Evolutionary conservation across 2,888 invertebrate species (phyloP), one percentile per base, ranked within the genome.

Genomic region (Carabus problematicus): DNA sequence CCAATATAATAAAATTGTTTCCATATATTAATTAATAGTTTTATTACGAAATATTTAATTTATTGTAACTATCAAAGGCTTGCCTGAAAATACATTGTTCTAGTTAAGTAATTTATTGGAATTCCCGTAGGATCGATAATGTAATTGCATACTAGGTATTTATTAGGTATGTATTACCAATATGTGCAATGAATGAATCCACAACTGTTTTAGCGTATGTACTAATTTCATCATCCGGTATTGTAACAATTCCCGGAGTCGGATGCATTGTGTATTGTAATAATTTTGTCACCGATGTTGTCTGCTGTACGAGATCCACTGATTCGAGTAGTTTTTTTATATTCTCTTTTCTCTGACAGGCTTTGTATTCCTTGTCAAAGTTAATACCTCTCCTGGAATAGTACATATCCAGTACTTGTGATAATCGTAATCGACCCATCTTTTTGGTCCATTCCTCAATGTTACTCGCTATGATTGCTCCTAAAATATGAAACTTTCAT

Each of bases 391-490:
- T 83, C 72, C 85, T 81, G 0, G 89, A 89, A 75, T 90, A 90
- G 77, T 89, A 90, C 88, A 89, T 88, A 71, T 89, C 88, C 52
- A 90, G 78, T 11, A 89, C 76, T 81, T 89, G 89, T 0, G 89
- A 88, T 0, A 89, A 79, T 11, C 86, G 82, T 18, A 89, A 78
- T 16, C 84, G 82, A 4, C 82, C 79, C 52, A 87, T 79, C 68
- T 83, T 81, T 63, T 82, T 80, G 3, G 84, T 76, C 88, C 88
- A 89, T 41, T 77, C 77, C 11, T 83, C 80, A 12, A 87, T 76
- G 74, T 85, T 80, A 45, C 80, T 82, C 0, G 87, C 83, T 69
- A 89, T 77, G 72, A 88, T 86, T 8, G 87, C 78, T 71, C 88
- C 88, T 88, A 77, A 47, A 79, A 81, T 74, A 39, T 11, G 29